Evolutionary conservation across 1,140 invertebrate genomes (phyloP).

Genomic region (Temnothorax nylanderi): DNA sequence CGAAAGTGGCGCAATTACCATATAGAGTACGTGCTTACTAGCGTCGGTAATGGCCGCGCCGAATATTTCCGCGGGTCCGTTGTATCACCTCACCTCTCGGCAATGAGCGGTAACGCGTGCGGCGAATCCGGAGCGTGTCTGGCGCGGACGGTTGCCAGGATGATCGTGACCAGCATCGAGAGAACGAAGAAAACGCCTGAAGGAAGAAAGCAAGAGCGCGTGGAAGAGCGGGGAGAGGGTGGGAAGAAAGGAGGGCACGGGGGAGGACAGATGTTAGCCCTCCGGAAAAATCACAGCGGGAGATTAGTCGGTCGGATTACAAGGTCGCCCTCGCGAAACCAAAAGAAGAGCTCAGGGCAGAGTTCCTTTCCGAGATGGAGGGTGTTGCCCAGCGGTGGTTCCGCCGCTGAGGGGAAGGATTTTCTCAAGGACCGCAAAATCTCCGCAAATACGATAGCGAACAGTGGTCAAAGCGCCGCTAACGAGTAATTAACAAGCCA

Average conservation of each 20-base stretch:
- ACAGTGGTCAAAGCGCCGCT: constrained; percentile 45
- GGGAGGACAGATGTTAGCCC: constrained; percentile 1
- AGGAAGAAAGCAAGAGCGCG: constrained; percentile 7
- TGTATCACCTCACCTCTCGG: constrained; percentile 39
- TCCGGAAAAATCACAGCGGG: constrained; percentile 19
- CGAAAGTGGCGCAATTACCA: constrained; percentile 46
- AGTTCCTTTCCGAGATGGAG: neutral
- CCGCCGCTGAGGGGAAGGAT: neutral
- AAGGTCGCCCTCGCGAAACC: neutral
- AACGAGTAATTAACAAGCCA: constrained; percentile 61
- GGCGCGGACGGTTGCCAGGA: constrained; percentile 37
- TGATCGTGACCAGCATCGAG: constrained; percentile 75
- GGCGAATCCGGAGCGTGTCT: constrained; percentile 54
- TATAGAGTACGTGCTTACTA: constrained; percentile 59
- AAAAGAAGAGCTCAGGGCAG: neutral
- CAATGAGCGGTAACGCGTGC: constrained; percentile 58
- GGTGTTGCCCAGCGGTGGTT: neutral
- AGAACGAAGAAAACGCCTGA: neutral
- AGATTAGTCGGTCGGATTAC: constrained; percentile 46
- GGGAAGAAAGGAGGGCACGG: neutral
- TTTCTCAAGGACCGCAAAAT: constrained; percentile 33
- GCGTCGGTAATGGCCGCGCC: constrained; percentile 20
- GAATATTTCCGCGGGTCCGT: constrained; percentile 56
- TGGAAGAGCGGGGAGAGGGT: neutral
- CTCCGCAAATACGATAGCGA: constrained; percentile 55